Conservation (phyloP, 1,140 invertebrate species). For the Drosophila ironensis region DNA sequence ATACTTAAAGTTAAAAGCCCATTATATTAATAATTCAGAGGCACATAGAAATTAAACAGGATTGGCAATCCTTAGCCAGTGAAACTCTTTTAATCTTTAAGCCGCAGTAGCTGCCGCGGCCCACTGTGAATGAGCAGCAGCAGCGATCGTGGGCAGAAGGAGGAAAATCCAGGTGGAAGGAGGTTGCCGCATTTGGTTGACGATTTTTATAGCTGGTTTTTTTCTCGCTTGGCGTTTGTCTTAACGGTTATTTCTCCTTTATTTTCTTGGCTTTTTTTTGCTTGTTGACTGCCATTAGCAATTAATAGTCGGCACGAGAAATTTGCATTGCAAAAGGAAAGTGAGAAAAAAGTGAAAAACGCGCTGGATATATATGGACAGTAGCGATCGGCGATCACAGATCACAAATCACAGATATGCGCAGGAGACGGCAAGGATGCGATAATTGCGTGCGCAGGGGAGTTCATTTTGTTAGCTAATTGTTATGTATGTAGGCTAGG, state of each 20-base stretch:
- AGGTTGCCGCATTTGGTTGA: slow-evolving; percentile 54
- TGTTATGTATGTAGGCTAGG: slow-evolving; percentile 67
- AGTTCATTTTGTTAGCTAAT: slow-evolving; percentile 54
- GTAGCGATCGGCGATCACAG: slow-evolving; percentile 41
- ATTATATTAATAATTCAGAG: slow-evolving; percentile 20
- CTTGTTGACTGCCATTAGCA: slow-evolving; percentile 66
- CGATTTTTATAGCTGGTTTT: slow-evolving; percentile 68
- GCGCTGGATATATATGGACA: slow-evolving; percentile 12
- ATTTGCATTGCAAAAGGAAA: slow-evolving; percentile 78
- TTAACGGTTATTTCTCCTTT: slow-evolving; percentile 32
- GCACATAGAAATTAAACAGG: slow-evolving; percentile 23
- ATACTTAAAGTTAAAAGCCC: neutral
- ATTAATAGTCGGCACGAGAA: slow-evolving; percentile 77
- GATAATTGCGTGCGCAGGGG: slow-evolving; percentile 45
- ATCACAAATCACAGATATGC: slow-evolving; percentile 46
- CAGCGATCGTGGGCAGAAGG: slow-evolving; percentile 42
- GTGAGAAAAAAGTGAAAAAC: slow-evolving; percentile 56
- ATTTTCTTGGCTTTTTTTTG: slow-evolving; percentile 22
- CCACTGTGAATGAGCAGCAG: slow-evolving; percentile 45
- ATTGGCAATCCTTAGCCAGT: slow-evolving; percentile 1
- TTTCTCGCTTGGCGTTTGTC: slow-evolving; percentile 28
- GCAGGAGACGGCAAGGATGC: slow-evolving; percentile 51
- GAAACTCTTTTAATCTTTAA: slow-evolving; percentile 36
- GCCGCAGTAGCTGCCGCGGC: slow-evolving; percentile 27
- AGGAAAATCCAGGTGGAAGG: slow-evolving; percentile 10